A percentile compares a stretch with the other conserved stretches of the same genome.
These are phyloP conservation scores for Tenodera sinensis DNA, from an alignment of 2,888 invertebrate genomes.

Conservation along the genomic window DNA sequence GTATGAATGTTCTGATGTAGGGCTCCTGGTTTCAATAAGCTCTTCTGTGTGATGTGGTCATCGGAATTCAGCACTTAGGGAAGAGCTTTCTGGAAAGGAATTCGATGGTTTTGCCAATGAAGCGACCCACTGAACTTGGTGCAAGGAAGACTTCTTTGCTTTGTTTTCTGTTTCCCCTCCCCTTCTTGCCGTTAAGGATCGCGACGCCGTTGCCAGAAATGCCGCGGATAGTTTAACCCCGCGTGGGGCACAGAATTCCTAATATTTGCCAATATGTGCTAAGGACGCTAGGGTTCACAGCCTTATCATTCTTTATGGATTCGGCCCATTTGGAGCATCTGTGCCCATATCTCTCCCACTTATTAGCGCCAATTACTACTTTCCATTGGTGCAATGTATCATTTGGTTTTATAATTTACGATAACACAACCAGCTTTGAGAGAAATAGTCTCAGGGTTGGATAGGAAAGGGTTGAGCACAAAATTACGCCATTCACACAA, in stretches of 20 bases:
- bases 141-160: background rate
- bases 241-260: background rate
- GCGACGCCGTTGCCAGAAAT: background rate
- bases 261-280: background rate
- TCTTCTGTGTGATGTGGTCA: background rate
- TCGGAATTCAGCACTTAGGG: background rate
- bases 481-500: no score
- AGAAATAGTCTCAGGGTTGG: no score
- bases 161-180: background rate
- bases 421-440: no score
- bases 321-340: background rate
- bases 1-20: background rate
- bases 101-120: background rate
- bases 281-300: background rate
- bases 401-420: background rate
- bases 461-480: no score
- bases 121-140: background rate
- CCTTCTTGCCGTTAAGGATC: background rate
- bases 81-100: background rate
- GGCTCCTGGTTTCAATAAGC: background rate
- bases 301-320: background rate
- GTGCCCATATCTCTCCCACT: background rate
- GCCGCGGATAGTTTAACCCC: background rate
- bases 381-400: background rate
- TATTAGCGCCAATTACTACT: background rate